These are phyloP conservation scores for Triops cancriformis DNA, from an alignment of 1,140 invertebrate species.

Conservation along the genomic window DNA sequence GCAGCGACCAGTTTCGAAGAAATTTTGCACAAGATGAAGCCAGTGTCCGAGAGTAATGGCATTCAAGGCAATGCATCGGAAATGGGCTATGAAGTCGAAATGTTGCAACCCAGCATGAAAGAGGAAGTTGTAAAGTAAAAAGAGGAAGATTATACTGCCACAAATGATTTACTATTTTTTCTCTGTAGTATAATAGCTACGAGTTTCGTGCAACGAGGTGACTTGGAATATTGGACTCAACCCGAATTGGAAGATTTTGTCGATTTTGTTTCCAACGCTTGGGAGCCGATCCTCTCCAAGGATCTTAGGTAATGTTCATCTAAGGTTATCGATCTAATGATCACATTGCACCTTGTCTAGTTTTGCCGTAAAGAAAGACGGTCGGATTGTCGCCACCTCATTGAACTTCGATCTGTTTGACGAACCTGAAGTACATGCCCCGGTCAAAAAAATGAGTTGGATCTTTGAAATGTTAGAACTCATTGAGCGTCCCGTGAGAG, in stretches of 20 bases:
- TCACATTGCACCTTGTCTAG: slow-evolving; percentile 39
- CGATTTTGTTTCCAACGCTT: slow-evolving; percentile 55
- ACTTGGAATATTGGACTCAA: slow-evolving; percentile 64
- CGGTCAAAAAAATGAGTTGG: slow-evolving; percentile 38
- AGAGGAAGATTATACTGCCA: background rate
- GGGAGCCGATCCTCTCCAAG: slow-evolving; percentile 55
- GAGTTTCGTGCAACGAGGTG: slow-evolving; percentile 74
- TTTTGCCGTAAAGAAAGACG: slow-evolving; percentile 48
- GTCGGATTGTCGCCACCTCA: slow-evolving; percentile 51
- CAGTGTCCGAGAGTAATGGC: background rate
- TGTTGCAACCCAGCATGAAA: slow-evolving; percentile 53
- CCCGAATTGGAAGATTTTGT: slow-evolving; percentile 56
- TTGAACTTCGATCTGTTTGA: slow-evolving; percentile 62
- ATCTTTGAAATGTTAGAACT: background rate
- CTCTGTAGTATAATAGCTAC: slow-evolving; percentile 62
- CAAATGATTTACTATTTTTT: slow-evolving; percentile 13
- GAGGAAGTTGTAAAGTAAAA: slow-evolving; percentile 49
- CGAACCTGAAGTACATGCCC: slow-evolving; percentile 57
- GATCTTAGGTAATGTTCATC: slow-evolving; percentile 41
- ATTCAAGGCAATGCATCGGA: background rate
- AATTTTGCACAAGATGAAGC: slow-evolving; percentile 15
- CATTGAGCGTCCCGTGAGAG: background rate
- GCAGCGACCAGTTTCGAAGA: background rate
- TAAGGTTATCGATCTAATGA: background rate
- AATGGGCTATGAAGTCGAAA: slow-evolving; percentile 41